A percentile compares a stretch with the other conserved stretches of the same genome.
phyloP scores from a whole-genome alignment of 2,888 invertebrate genomes.

The Cephus nigrinus region DNA sequence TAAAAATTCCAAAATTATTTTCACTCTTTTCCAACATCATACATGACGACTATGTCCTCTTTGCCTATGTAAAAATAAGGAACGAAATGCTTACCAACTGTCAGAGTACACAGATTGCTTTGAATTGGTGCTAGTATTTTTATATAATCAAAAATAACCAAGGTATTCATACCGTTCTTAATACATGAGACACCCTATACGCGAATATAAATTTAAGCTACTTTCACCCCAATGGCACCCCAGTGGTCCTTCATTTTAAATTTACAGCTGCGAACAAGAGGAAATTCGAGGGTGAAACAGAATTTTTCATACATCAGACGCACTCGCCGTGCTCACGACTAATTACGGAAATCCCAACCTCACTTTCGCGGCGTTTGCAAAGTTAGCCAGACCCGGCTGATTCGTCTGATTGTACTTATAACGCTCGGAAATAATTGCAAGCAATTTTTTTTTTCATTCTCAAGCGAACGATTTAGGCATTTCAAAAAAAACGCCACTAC shows the following conservation, averaged over 20 bases:
- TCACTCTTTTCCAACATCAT: background rate
- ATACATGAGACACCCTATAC: background rate
- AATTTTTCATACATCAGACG: background rate
- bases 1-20: background rate
- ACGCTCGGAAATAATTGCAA: background rate
- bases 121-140: background rate
- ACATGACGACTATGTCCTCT: background rate
- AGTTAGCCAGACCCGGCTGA: background rate
- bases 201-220: background rate
- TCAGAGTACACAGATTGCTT: background rate
- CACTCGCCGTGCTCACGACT: background rate
- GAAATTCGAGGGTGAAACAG: background rate
- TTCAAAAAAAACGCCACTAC: background rate
- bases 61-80: too few species aligned
- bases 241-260: background rate
- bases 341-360: background rate
- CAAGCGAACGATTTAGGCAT: background rate
- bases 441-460: background rate
- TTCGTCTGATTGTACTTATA: background rate
- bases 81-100: background rate
- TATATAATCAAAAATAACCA: background rate
- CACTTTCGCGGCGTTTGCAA: background rate
- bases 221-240: background rate
- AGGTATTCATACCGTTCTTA: background rate
- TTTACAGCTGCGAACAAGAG: background rate